Conservation (phyloP, 2,888 invertebrate species). For the Osmoderma eremita region DNA sequence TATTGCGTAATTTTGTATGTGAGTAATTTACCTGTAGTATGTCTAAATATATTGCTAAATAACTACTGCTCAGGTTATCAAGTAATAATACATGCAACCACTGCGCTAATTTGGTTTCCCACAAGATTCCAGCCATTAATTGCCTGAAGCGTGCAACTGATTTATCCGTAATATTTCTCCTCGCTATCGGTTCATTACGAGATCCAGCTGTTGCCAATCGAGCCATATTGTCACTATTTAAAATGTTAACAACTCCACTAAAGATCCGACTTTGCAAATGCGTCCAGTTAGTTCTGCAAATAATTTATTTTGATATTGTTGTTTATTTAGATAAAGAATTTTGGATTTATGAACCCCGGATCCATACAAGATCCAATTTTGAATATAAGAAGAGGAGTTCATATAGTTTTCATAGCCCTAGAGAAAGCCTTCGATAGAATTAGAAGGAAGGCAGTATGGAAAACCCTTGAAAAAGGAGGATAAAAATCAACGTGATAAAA, state of each 20-base stretch:
- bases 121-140: conserved; percentile 75
- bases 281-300: conserved; percentile 71
- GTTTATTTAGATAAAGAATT: no score
- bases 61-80: conserved; percentile 73
- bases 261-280: conserved; percentile 73
- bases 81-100: conserved; percentile 81
- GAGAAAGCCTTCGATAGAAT: no score
- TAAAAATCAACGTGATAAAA: no score
- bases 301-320: conserved; percentile 25
- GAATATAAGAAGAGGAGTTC: no score
- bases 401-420: no score
- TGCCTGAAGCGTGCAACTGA: conserved; percentile 74
- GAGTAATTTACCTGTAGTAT: conserved; percentile 75
- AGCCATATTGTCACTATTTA: conserved; percentile 74
- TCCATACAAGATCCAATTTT: no score
- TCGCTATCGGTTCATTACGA: conserved; percentile 74
- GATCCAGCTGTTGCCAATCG: conserved; percentile 71
- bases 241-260: conserved; percentile 71
- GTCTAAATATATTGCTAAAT: conserved; percentile 79
- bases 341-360: no score
- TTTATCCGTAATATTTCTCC: conserved; percentile 77
- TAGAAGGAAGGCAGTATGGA: no score
- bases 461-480: no score
- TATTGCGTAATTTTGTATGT: no score
- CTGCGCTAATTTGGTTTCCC: conserved; percentile 78